Evolutionary conservation across 1,140 invertebrate genomes (phyloP).

Genomic region (Bradynema listronoti): DNA sequence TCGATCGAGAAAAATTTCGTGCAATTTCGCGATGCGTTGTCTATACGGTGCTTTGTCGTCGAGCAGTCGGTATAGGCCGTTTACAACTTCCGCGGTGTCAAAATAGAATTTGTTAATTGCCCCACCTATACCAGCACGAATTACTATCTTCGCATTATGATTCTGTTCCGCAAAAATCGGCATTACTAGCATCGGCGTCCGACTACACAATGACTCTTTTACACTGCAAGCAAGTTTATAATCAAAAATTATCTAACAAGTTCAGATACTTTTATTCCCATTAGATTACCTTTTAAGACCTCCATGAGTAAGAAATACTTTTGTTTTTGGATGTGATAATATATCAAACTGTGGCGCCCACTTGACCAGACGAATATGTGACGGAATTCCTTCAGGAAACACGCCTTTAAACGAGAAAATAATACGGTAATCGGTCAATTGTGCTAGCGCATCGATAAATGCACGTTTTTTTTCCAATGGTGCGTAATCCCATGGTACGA

Average conservation of each 20-base stretch:
- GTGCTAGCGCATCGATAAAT: slow-evolving; percentile 28
- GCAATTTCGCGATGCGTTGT: slow-evolving; percentile 7
- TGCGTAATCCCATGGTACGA: slow-evolving; percentile 32
- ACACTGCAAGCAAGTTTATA: too few relatives aligned
- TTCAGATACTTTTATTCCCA: too few relatives aligned
- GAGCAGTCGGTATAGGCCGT: too few relatives aligned
- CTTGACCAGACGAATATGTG: slow-evolving; percentile 5
- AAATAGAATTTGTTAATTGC: slow-evolving; percentile 12
- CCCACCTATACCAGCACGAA: slow-evolving; percentile 17
- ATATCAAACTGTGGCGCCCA: slow-evolving; percentile 49
- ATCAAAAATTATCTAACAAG: too few relatives aligned
- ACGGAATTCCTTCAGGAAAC: slow-evolving; percentile 7
- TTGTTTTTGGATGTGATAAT: slow-evolving; percentile 34
- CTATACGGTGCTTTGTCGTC: slow-evolving; percentile 19
- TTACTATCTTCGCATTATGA: slow-evolving; percentile 22
- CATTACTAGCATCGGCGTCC: slow-evolving; percentile 26
- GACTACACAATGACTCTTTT: slow-evolving; percentile 21
- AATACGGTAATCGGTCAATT: slow-evolving; percentile 38
- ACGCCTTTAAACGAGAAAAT: slow-evolving; percentile 39
- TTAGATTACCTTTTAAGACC: slow-evolving; percentile 44
- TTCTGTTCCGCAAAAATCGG: slow-evolving; percentile 24
- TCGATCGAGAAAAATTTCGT: slow-evolving; percentile 24
- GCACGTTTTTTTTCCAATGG: slow-evolving; percentile 22
- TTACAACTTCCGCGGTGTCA: too few relatives aligned
- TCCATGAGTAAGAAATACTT: slow-evolving; percentile 46